Evolutionary conservation across 2,888 invertebrate species (phyloP).

Genomic region (Melanostoma scalare): DNA sequence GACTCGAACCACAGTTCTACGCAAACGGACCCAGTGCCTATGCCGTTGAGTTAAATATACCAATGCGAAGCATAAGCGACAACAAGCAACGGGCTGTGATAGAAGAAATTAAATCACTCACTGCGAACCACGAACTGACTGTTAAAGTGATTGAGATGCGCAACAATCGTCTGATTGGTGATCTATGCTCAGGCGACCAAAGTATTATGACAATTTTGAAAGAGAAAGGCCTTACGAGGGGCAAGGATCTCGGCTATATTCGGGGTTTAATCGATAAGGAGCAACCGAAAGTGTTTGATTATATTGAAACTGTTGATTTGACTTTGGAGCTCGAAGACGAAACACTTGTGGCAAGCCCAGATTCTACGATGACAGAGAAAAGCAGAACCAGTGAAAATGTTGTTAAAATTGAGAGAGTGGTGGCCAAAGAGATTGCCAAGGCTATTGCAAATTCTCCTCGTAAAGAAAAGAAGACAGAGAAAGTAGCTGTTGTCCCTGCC

Average conservation of each 20-base stretch:
- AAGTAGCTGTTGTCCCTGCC: constrained; percentile 18
- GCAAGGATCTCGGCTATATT: constrained; percentile 78
- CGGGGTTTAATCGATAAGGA: constrained; percentile 79
- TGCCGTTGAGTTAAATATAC: constrained; percentile 80
- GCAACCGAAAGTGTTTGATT: constrained; percentile 77
- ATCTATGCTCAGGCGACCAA: constrained; percentile 75
- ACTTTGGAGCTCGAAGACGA: constrained; percentile 78
- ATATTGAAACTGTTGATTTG: constrained; percentile 79
- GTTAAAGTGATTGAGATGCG: constrained; percentile 79
- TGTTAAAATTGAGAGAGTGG: constrained; percentile 38
- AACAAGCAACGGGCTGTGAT: constrained; percentile 72
- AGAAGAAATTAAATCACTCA: constrained; percentile 75
- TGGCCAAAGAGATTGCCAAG: constrained; percentile 48
- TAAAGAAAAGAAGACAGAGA: constrained; percentile 71
- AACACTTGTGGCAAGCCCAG: constrained; percentile 1
- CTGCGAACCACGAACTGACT: constrained; percentile 75
- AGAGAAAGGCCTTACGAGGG: constrained; percentile 76
- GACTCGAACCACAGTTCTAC: constrained; percentile 82
- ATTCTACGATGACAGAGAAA: constrained; percentile 36
- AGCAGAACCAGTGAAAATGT: constrained; percentile 36
- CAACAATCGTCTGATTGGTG: constrained; percentile 78
- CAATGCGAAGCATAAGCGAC: constrained; percentile 75
- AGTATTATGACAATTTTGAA: constrained; percentile 77
- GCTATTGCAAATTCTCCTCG: constrained; percentile 59
- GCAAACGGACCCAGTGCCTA: constrained; percentile 77